Evolutionary conservation across 2,113 vertebrate genomes (phyloP).

Genomic region (Pseudolaguvia tuberculata): DNA sequence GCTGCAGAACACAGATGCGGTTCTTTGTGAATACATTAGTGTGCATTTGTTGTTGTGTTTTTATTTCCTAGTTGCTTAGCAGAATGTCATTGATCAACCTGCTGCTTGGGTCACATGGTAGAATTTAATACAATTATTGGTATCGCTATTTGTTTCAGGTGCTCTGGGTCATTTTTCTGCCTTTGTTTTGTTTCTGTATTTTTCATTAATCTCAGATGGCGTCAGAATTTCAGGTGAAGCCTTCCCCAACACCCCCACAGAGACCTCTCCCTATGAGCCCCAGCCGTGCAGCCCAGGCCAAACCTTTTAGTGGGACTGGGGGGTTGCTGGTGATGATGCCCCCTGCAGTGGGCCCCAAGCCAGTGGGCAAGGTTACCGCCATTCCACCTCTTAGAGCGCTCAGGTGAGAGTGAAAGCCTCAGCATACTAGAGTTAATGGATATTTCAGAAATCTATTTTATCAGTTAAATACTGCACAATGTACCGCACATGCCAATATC

Average conservation of each 20-base stretch:
- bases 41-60: neutral
- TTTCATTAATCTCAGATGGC: constrained; percentile 51
- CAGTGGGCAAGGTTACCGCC: constrained; percentile 53
- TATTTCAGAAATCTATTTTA: neutral
- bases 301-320: constrained; percentile 54
- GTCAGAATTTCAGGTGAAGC: constrained; percentile 48
- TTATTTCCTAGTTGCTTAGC: constrained; percentile 5
- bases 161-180: neutral
- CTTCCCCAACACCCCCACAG: constrained; percentile 67
- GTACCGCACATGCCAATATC: neutral
- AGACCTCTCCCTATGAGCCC: constrained; percentile 76
- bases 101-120: neutral
- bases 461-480: neutral
- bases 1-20: neutral
- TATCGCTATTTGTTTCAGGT: constrained; percentile 2
- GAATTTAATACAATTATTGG: neutral
- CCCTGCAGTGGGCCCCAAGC: constrained; percentile 60
- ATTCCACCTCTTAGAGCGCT: constrained; percentile 60
- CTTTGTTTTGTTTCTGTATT: neutral
- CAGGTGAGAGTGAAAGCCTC: constrained; percentile 68
- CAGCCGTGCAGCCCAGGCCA: constrained; percentile 62
- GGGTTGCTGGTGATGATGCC: constrained; percentile 82
- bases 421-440: constrained; percentile 1
- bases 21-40: constrained; percentile 22
- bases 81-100: neutral